These are phyloP conservation scores for Odontomyia ornata DNA, from an alignment of 2,888 invertebrate genomes.

Conservation along the genomic window DNA sequence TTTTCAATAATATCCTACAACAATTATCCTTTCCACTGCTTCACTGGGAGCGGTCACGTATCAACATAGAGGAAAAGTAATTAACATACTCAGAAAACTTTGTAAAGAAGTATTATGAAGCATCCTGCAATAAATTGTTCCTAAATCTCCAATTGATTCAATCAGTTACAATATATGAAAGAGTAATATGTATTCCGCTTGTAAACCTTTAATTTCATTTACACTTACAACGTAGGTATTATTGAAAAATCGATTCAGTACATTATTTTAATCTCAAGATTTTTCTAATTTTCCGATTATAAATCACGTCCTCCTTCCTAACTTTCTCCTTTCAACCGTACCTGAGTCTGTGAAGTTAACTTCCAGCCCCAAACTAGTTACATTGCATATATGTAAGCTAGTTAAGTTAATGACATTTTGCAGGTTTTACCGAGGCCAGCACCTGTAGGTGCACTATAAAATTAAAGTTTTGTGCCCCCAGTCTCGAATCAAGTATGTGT, in stretches of 20 bases:
- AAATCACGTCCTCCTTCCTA: constrained; percentile 33
- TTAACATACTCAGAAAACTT: too few species aligned
- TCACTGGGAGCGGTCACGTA: too few species aligned
- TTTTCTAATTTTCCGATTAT: constrained; percentile 12
- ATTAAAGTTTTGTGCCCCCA: background rate
- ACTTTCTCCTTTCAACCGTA: background rate
- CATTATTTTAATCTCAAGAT: constrained; percentile 22
- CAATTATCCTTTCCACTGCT: too few species aligned
- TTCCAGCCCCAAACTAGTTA: background rate
- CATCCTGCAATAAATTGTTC: too few species aligned
- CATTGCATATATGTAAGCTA: background rate
- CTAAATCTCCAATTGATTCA: too few species aligned
- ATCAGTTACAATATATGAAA: too few species aligned
- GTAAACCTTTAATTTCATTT: constrained; percentile 2
- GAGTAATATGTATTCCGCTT: too few species aligned
- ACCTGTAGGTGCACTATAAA: background rate
- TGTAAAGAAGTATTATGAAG: too few species aligned
- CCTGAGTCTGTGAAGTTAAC: background rate
- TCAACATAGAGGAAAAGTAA: too few species aligned
- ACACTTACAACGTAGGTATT: constrained; percentile 8
- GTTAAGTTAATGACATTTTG: constrained; percentile 40
- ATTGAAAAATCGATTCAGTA: constrained; percentile 16
- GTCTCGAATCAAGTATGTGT: background rate
- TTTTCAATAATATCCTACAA: too few species aligned
- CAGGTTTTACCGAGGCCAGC: background rate